Conservation (phyloP, 2,797 vertebrate genomes). For the Hydrocynus forskahlii region DNA sequence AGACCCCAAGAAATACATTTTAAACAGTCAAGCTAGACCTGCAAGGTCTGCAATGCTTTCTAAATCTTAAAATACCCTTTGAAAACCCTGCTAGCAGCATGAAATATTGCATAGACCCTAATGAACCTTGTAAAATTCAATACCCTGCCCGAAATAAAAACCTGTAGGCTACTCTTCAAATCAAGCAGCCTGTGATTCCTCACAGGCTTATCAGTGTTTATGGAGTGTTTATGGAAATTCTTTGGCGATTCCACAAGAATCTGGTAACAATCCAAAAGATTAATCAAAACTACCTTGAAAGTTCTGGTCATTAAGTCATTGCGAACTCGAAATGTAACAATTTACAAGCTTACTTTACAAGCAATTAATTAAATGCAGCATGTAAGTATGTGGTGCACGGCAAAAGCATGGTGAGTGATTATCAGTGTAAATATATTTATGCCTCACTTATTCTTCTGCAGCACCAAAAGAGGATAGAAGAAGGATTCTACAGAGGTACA, state of each 20-base stretch:
- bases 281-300: background rate
- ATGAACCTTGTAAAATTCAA: conserved; percentile 37
- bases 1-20: background rate
- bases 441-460: conserved; percentile 5
- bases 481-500: conserved; percentile 36
- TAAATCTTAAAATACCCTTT: conserved; percentile 47
- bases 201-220: too few relatives aligned
- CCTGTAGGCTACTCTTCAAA: background rate
- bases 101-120: conserved; percentile 21
- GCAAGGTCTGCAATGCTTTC: conserved; percentile 34
- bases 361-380: background rate
- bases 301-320: background rate
- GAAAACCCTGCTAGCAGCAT: background rate
- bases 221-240: background rate
- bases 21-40: background rate
- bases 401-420: background rate
- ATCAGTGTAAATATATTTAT: background rate
- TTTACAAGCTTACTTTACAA: background rate
- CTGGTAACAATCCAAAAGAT: background rate
- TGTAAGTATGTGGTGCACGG: background rate
- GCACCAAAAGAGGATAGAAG: conserved; percentile 6
- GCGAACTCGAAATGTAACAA: background rate
- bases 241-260: background rate
- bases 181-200: background rate
- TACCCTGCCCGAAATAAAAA: background rate